Evolutionary conservation across 2,113 vertebrate species (phyloP).

Genomic region (Hoplias malabaricus): DNA sequence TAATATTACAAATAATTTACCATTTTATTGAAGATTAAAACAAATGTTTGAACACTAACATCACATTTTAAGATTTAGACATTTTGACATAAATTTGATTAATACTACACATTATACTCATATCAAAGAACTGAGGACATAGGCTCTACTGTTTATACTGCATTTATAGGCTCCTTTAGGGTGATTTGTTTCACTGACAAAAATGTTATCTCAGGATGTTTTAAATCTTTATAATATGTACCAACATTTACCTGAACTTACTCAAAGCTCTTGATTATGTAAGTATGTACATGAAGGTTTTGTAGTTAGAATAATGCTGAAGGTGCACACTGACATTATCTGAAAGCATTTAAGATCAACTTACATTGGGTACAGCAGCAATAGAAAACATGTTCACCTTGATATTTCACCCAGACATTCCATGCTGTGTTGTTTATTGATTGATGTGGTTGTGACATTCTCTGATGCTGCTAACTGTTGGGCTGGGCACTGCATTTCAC

Average conservation of each 20-base stretch:
- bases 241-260: neutral
- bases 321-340: neutral
- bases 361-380: neutral
- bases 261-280: neutral
- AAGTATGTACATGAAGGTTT: neutral
- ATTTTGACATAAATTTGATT: neutral
- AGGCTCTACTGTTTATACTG: neutral
- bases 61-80: neutral
- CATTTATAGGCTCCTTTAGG: neutral
- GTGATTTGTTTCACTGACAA: neutral
- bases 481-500: constrained; percentile 13
- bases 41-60: neutral
- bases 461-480: constrained; percentile 25
- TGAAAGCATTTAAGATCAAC: no score
- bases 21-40: constrained; percentile 27
- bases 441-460: constrained; percentile 11
- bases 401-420: neutral
- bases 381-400: constrained; percentile 6
- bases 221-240: neutral
- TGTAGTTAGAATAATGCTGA: neutral
- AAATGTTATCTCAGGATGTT: neutral
- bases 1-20: constrained; percentile 35
- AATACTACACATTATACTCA: neutral
- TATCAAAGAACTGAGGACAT: neutral
- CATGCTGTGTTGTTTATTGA: neutral